Evolutionary conservation across 2,888 invertebrate genomes (phyloP).

Genomic region (Tachystola acroxantha): DNA sequence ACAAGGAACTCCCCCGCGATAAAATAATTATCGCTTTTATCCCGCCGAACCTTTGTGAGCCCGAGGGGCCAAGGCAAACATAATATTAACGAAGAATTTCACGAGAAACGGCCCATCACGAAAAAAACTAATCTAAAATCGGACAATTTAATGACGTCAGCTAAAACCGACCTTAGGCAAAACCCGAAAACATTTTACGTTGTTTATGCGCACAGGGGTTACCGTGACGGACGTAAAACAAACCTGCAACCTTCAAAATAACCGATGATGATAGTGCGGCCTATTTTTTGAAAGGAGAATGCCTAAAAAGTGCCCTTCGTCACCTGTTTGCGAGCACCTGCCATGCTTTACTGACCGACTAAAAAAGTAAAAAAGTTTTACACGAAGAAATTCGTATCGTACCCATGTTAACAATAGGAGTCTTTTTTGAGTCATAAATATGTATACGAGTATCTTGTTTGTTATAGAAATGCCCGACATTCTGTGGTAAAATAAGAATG

Average conservation of each 20-base stretch:
- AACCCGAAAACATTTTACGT: conserved; percentile 40
- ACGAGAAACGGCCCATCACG: conserved; percentile 41
- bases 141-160: conserved; percentile 64
- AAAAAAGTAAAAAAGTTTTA: conserved; percentile 34
- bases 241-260: conserved; percentile 48
- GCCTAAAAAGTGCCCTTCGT: conserved; percentile 39
- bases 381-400: conserved; percentile 32
- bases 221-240: conserved; percentile 71
- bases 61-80: conserved; percentile 42
- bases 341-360: conserved; percentile 48
- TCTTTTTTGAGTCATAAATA: conserved; percentile 27
- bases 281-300: conserved; percentile 36
- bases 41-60: conserved; percentile 47
- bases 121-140: conserved; percentile 60
- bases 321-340: conserved; percentile 66
- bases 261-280: conserved; percentile 49
- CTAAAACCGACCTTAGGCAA: conserved; percentile 44
- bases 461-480: conserved; percentile 8
- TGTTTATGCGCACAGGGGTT: conserved; percentile 49
- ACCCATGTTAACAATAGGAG: conserved; percentile 42
- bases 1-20: conserved; percentile 68
- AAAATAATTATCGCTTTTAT: conserved; percentile 76
- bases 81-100: conserved; percentile 48
- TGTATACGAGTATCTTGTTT: conserved; percentile 21
- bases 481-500: conserved; percentile 1